Percentiles rank a stretch among this genome's conserved stretches.
phyloP scores from a whole-genome alignment of 2,888 invertebrate genomes.

The Patella pellucida region DNA sequence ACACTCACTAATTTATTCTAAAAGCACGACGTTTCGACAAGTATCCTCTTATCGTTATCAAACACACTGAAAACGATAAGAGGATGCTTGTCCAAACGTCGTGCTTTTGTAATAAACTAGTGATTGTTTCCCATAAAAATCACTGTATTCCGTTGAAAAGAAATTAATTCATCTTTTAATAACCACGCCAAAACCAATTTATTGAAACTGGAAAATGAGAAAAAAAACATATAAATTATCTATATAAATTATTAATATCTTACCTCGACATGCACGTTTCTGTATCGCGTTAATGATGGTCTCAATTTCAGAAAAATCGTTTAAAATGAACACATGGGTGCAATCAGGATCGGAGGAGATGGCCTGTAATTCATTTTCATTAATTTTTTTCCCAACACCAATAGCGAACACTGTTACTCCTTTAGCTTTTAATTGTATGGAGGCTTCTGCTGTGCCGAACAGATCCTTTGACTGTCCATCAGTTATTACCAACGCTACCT shows the following conservation, averaged over 20 bases:
- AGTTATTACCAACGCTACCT: conserved; percentile 22
- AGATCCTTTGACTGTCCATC: conserved; percentile 17
- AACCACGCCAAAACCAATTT: too few relatives aligned
- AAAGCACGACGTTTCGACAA: too few relatives aligned
- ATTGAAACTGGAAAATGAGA: too few relatives aligned
- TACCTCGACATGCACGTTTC: conserved; percentile 24
- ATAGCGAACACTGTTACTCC: conserved; percentile 27
- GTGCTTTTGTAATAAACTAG: too few relatives aligned
- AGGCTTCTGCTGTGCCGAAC: not conserved
- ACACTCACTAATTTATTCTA: too few relatives aligned
- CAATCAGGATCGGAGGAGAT: conserved; percentile 23
- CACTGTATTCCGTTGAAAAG: too few relatives aligned
- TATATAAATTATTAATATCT: not conserved
- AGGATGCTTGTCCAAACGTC: too few relatives aligned
- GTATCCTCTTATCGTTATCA: too few relatives aligned
- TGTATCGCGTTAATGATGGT: conserved; percentile 27
- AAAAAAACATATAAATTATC: too few relatives aligned
- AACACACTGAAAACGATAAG: too few relatives aligned
- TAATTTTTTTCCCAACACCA: conserved; percentile 23
- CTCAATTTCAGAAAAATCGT: conserved; percentile 26
- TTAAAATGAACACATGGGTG: conserved; percentile 21
- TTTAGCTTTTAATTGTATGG: conserved; percentile 6
- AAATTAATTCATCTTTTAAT: too few relatives aligned
- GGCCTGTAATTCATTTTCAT: conserved; percentile 19
- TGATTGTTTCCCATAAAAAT: too few relatives aligned